Conservation (phyloP, 2,888 invertebrate species). For the Nasonovia ribisnigri region DNA sequence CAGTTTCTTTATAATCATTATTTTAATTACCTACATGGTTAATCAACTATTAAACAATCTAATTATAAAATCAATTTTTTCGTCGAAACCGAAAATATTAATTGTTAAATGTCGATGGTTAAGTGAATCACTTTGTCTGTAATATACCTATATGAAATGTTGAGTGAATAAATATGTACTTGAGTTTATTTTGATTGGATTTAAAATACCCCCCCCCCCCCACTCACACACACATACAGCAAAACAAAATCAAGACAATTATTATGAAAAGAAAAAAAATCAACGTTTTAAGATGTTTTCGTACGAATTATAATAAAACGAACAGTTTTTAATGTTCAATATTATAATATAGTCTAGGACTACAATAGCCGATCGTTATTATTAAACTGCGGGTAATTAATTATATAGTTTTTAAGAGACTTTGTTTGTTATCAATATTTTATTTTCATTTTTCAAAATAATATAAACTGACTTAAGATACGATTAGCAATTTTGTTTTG, state of each 20-base stretch:
- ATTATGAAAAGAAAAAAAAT: neutral
- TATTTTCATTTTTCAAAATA: neutral
- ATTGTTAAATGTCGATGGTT: neutral
- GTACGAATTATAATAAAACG: neutral
- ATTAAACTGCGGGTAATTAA: neutral
- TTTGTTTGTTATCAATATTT: neutral
- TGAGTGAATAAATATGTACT: neutral
- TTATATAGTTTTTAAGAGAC: neutral
- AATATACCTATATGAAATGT: neutral
- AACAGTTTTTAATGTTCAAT: neutral
- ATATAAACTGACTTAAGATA: neutral
- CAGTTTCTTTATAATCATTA: neutral
- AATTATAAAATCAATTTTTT: neutral
- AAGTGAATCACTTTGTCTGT: neutral
- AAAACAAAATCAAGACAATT: neutral
- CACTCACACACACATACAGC: neutral
- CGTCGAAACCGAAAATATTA: neutral
- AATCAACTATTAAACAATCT: neutral
- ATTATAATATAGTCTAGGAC: too few relatives aligned
- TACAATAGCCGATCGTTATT: too few relatives aligned
- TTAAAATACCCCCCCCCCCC: neutral
- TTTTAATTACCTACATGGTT: neutral
- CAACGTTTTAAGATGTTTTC: neutral
- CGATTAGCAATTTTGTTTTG: neutral
- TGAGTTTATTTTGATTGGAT: neutral